Conservation (phyloP, 2,113 vertebrate species). For the Motacilla alba region DNA sequence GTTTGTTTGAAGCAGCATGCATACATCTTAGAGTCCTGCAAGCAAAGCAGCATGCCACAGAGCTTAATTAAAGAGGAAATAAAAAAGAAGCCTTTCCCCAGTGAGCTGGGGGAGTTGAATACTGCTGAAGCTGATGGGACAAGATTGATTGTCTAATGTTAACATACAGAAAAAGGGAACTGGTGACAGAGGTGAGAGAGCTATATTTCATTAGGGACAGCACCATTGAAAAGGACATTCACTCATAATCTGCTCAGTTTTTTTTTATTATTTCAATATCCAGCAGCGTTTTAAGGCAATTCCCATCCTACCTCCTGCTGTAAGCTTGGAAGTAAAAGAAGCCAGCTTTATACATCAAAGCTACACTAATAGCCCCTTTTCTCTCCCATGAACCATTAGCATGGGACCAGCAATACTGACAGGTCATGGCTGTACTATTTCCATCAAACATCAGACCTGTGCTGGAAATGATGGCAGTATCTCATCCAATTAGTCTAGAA, state of each 20-base stretch:
- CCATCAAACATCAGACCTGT: neutral
- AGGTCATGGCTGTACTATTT: constrained; percentile 1
- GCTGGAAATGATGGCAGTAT: neutral
- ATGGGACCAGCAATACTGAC: neutral
- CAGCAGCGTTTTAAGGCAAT: constrained; percentile 33
- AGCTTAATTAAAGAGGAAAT: constrained; percentile 48
- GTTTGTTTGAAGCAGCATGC: neutral
- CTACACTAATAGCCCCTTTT: neutral
- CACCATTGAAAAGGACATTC: neutral
- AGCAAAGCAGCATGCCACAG: neutral
- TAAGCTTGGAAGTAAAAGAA: constrained; percentile 6
- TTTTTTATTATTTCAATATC: constrained; percentile 30
- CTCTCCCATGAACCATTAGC: neutral
- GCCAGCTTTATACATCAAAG: neutral
- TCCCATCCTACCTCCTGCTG: constrained; percentile 15
- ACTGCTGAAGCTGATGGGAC: constrained; percentile 17
- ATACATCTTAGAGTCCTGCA: neutral
- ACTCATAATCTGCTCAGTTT: neutral
- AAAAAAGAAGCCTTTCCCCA: neutral
- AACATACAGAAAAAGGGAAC: neutral
- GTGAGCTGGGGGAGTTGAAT: neutral
- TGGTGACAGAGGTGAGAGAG: neutral
- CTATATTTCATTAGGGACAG: constrained; percentile 7
- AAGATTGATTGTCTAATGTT: constrained; percentile 17
- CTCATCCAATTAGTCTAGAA: constrained; percentile 6